A percentile compares a stretch with the other conserved stretches of the same genome.
Conservation (phyloP, 1,140 invertebrate species). For the Pseudomyrmex gracilis region DNA sequence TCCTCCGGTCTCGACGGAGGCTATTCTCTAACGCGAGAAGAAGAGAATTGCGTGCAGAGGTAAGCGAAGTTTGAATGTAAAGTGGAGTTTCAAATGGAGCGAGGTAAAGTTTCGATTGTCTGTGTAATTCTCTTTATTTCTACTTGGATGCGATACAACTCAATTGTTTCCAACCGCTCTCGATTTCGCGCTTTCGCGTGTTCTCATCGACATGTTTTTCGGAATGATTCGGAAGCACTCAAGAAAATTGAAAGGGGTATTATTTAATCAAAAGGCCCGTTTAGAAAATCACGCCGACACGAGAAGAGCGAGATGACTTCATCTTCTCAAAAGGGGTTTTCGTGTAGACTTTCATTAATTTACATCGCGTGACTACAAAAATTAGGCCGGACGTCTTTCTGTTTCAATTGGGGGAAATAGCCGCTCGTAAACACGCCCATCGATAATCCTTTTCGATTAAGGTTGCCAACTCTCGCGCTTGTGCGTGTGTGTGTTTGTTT, state of each 20-base stretch:
- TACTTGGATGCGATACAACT: neutral
- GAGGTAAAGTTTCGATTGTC: no score
- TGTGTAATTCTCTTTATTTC: no score
- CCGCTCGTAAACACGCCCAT: slow-evolving; percentile 40
- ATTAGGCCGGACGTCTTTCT: slow-evolving; percentile 46
- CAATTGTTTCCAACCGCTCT: neutral
- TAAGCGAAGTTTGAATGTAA: neutral
- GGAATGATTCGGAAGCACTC: slow-evolving; percentile 51
- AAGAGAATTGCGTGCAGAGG: neutral
- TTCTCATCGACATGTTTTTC: neutral
- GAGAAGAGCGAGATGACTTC: slow-evolving; percentile 57
- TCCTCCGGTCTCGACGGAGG: neutral
- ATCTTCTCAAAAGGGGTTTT: slow-evolving; percentile 55
- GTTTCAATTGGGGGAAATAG: slow-evolving; percentile 40
- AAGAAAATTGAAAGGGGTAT: slow-evolving; percentile 67
- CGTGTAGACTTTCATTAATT: slow-evolving; percentile 62
- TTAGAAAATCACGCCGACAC: slow-evolving; percentile 63
- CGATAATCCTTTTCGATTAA: slow-evolving; percentile 29
- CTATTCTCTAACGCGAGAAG: neutral
- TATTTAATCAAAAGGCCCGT: slow-evolving; percentile 60
- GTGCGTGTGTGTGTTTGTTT: neutral
- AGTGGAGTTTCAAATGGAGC: no score
- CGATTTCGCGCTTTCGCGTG: slow-evolving; percentile 6
- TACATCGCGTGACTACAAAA: slow-evolving; percentile 61
- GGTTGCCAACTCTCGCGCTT: neutral